Evolutionary conservation across 2,113 vertebrate species (phyloP), one percentile per base, ranked within the genome.

Genomic region (Malurus alboscapulatus): DNA sequence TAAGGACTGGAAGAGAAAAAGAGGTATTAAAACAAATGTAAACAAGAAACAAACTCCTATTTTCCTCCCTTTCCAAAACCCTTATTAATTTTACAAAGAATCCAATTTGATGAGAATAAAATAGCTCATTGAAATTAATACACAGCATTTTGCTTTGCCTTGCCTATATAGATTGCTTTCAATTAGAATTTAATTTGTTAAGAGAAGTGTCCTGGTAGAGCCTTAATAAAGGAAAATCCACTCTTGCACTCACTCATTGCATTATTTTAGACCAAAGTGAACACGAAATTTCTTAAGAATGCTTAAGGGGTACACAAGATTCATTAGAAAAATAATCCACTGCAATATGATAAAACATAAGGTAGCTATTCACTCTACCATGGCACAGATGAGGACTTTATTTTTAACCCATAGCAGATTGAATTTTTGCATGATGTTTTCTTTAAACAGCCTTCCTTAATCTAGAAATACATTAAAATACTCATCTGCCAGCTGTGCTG

Each of bases 381-480:
- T 74, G 87, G 88, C 96, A 94, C 94, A 97, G 95, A 97, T 88
- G 95, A 97, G 73, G 77, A 96, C 87, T 98, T 97, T 89, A 97
- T 97, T 98, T 97, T 97, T 97, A 97, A 97, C 83, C 95, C 92
- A 89, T 38, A 93, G 92, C 87, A 97, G 95, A 97, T 79, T 96
- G 96, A 97, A 97, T 96, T 97, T 97, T 97, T 97, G 93, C 96
- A 95, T 95, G 85, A 93, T 96, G 95, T 96, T 98, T 97, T 97
- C 95, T 96, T 97, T 96, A 96, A 97, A 97, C 86, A 92, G 95
- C 92, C 83, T 98, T 97, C 74, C 96, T 97, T 98, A 97, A 98
- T 97, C 96, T 98, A 96, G 97, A 97, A 97, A 97, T 97, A 91
- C 95, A 97, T 97, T 96, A 95, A 97, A 97, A 97, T 88, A 90